Conservation (phyloP, 2,797 vertebrate genomes). For the Poeciliopsis paucimaculata region DNA sequence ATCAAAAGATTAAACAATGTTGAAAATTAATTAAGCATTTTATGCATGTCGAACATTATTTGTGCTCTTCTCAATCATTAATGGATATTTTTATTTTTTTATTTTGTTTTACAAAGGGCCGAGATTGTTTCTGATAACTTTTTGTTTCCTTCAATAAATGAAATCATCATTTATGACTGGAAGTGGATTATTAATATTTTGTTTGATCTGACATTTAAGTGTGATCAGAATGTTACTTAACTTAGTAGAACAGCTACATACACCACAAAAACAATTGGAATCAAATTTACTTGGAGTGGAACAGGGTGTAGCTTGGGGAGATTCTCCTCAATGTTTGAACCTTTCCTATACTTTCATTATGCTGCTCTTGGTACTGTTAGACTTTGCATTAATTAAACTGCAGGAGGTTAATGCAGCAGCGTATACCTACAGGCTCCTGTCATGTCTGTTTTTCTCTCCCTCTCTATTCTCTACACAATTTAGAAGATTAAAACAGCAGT, state of each 20-base stretch:
- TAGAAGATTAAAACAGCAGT: conserved; percentile 1
- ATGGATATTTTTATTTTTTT: background rate
- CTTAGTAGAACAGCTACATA: conserved; percentile 1
- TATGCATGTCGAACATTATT: background rate
- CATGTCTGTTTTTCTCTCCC: conserved; percentile 17
- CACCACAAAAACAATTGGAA: conserved; percentile 17
- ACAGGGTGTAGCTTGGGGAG: conserved; percentile 10
- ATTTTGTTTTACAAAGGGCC: background rate
- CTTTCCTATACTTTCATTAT: conserved; percentile 43
- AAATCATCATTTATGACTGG: background rate
- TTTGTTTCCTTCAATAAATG: background rate
- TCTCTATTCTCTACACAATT: background rate
- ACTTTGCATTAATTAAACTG: conserved; percentile 69
- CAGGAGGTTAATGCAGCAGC: conserved; percentile 3
- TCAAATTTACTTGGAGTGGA: conserved; percentile 10
- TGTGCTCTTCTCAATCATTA: background rate
- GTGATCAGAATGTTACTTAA: background rate
- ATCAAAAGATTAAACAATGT: background rate
- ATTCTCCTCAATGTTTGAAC: conserved; percentile 26
- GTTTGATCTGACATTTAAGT: background rate
- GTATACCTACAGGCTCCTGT: conserved; percentile 12
- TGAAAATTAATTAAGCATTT: background rate
- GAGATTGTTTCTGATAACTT: background rate
- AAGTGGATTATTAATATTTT: background rate
- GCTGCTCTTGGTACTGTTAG: conserved; percentile 54